These are phyloP conservation scores for Bradynema listronoti DNA, from an alignment of 1,140 invertebrate species.

Conservation along the genomic window DNA sequence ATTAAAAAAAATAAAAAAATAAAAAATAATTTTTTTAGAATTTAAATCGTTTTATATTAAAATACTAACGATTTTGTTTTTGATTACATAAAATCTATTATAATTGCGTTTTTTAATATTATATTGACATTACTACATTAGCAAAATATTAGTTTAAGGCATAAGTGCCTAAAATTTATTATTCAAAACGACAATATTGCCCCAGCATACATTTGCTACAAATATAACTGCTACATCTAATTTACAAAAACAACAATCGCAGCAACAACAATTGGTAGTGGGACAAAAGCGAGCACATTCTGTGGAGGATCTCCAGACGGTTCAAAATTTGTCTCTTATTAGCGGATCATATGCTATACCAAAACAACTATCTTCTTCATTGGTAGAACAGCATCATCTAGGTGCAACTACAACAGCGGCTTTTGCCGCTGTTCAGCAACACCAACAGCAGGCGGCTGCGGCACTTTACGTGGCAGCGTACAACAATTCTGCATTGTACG, in stretches of 20 bases:
- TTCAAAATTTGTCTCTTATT: conserved; percentile 5
- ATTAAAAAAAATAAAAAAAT: too few species aligned
- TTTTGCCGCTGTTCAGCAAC: not conserved
- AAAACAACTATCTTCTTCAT: not conserved
- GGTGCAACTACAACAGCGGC: not conserved
- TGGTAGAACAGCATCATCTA: too few species aligned
- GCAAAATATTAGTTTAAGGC: too few species aligned
- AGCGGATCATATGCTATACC: not conserved
- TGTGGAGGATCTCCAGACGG: not conserved
- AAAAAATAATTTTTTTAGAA: too few species aligned
- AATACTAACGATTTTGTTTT: too few species aligned
- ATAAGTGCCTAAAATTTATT: too few species aligned
- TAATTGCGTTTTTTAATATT: too few species aligned
- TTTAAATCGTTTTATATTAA: too few species aligned
- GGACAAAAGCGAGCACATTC: conserved; percentile 11
- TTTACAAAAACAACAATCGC: not conserved
- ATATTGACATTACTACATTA: too few species aligned
- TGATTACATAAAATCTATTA: too few species aligned
- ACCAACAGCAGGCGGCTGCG: conserved; percentile 4
- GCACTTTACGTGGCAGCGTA: conserved; percentile 13
- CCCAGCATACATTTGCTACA: conserved; percentile 1
- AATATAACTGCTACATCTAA: not conserved
- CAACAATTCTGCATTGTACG: too few species aligned
- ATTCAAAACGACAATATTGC: conserved; percentile 12
- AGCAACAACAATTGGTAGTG: conserved; percentile 12